Percentiles rank a stretch among this genome's conserved stretches.
Conservation (phyloP, 2,888 invertebrate species). For the Pantelozetes paolii region DNA sequence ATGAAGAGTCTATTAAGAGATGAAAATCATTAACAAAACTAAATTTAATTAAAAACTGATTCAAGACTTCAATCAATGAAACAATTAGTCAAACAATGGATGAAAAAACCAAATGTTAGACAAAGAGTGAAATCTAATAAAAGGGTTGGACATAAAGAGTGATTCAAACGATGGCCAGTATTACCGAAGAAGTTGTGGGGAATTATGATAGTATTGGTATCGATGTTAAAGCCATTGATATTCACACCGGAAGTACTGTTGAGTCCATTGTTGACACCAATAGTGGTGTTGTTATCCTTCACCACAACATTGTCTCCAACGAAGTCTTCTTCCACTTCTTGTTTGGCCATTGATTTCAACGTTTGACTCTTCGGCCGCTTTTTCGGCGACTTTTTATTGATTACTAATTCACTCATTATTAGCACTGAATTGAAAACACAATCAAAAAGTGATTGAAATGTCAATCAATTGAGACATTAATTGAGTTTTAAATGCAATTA, state of each 20-base stretch:
- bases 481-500: background rate
- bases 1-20: background rate
- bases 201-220: conserved; percentile 28
- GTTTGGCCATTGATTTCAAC: background rate
- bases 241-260: background rate
- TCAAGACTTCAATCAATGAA: too few species aligned
- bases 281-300: background rate
- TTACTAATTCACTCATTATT: background rate
- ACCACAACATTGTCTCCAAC: background rate
- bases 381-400: background rate
- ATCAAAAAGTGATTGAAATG: too few species aligned
- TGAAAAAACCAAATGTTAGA: too few species aligned
- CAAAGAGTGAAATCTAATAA: too few species aligned
- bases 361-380: background rate
- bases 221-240: background rate
- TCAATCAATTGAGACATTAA: background rate
- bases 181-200: conserved; percentile 32
- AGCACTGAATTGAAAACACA: background rate
- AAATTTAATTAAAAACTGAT: too few species aligned
- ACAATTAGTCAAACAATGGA: too few species aligned
- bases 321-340: background rate
- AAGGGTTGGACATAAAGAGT: background rate
- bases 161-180: background rate
- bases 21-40: background rate
- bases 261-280: background rate